Evolutionary conservation across 2,113 vertebrate species (phyloP).

Genomic region (Chauna torquata): DNA sequence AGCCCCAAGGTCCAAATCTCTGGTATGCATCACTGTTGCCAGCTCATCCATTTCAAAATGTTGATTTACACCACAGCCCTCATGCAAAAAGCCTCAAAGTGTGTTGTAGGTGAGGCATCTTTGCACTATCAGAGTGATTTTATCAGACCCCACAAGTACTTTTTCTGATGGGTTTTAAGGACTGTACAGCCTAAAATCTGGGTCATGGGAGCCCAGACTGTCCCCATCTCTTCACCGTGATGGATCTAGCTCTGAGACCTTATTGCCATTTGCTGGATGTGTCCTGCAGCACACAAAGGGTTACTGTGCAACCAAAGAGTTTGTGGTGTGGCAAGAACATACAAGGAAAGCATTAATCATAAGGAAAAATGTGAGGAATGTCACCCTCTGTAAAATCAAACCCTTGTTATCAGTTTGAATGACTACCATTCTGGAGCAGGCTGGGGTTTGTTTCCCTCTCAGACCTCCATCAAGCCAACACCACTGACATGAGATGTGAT

Average conservation of each 20-base stretch:
- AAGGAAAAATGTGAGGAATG: constrained; percentile 41
- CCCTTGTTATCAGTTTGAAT: constrained; percentile 20
- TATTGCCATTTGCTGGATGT: accelerated
- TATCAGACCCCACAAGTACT: background rate
- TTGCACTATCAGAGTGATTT: background rate
- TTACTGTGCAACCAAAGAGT: background rate
- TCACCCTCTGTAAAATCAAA: constrained; percentile 21
- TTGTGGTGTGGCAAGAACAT: background rate
- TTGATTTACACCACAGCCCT: accelerated
- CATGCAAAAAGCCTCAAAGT: background rate
- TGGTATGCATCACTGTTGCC: accelerated
- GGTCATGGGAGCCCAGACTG: too few species aligned
- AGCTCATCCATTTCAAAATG: background rate
- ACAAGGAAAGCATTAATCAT: constrained; percentile 6
- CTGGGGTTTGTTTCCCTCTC: background rate
- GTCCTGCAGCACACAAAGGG: background rate
- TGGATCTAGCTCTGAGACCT: background rate
- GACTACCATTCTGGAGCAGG: background rate
- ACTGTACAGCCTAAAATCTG: background rate
- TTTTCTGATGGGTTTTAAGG: background rate
- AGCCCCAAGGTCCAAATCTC: background rate
- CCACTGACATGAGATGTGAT: background rate
- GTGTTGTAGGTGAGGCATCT: background rate
- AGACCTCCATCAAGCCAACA: background rate
- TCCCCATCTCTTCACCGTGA: accelerated